A percentile compares a stretch with the other conserved stretches of the same genome.
Conservation (phyloP, 2,797 vertebrate species). For the Gastrophryne carolinensis region DNA sequence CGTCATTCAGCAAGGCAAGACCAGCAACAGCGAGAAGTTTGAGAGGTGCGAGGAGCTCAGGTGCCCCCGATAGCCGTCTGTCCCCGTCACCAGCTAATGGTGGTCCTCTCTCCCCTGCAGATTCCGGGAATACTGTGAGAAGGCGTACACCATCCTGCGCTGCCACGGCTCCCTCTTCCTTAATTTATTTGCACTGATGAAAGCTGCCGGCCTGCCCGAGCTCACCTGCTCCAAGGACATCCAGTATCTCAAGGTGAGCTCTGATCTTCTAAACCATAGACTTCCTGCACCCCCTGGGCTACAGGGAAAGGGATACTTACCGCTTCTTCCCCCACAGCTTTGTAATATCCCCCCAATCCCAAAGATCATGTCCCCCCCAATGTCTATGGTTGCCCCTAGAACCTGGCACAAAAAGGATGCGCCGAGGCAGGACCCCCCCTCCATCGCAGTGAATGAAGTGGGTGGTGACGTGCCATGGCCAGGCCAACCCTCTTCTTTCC, state of each 20-base stretch:
- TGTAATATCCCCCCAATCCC: no score
- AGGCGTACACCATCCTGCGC: constrained; percentile 94
- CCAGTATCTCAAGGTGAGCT: constrained; percentile 96
- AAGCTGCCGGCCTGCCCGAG: constrained; percentile 93
- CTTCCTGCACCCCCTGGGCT: no score
- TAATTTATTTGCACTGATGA: constrained; percentile 96
- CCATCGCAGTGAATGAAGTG: no score
- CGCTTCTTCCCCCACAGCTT: no score
- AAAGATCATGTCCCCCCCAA: no score
- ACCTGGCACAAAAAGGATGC: no score
- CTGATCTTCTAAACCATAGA: no score
- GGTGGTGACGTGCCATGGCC: no score
- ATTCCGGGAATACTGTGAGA: constrained; percentile 91
- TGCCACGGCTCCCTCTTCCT: constrained; percentile 91
- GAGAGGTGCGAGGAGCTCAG: constrained; percentile 75
- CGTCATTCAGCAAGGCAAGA: constrained; percentile 93
- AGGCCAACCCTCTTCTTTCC: no score
- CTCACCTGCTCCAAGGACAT: constrained; percentile 96
- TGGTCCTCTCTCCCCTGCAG: constrained; percentile 60
- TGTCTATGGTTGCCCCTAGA: no score
- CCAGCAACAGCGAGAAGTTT: constrained; percentile 95
- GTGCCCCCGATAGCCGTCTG: not conserved
- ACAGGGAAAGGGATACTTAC: no score
- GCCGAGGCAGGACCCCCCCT: no score
- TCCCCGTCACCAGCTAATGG: not conserved